Percentiles rank a stretch among this genome's conserved stretches.
Conservation (phyloP, 2,113 vertebrate species). For the Lepus europaeus region DNA sequence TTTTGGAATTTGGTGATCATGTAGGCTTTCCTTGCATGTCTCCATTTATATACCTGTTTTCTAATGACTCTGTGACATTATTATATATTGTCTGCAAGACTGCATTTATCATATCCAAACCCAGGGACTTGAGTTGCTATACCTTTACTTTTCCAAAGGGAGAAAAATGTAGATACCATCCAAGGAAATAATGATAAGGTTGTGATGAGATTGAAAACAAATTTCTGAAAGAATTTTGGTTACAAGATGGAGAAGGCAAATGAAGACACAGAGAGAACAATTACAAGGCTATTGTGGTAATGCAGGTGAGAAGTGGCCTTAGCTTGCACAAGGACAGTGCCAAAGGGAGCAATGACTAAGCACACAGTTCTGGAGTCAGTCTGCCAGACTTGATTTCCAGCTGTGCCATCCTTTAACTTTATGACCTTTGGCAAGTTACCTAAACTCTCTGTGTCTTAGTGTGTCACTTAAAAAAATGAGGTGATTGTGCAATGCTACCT, state of each 20-base stretch:
- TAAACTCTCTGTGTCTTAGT: neutral
- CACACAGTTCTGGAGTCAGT: neutral
- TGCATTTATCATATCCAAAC: neutral
- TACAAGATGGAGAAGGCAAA: neutral
- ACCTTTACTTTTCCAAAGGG: neutral
- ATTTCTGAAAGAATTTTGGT: constrained; percentile 27
- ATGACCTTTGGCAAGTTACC: neutral
- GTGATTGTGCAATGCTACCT: neutral
- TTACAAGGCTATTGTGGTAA: neutral
- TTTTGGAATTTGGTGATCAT: neutral
- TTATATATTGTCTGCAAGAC: neutral
- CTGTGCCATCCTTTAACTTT: neutral
- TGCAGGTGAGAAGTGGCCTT: neutral
- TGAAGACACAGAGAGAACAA: constrained; percentile 29
- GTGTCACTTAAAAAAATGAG: neutral
- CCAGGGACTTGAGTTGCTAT: neutral
- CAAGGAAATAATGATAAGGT: neutral
- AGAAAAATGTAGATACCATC: neutral
- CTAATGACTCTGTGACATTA: neutral
- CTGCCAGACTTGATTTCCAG: neutral
- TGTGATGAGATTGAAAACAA: neutral
- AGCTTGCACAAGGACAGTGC: neutral
- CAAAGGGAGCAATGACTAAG: neutral
- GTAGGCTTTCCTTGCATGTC: neutral
- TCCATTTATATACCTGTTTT: neutral